Percentiles rank a stretch among this genome's conserved stretches.
Evolutionary conservation across 2,888 invertebrate species (phyloP).

Genomic region (Troides helena): DNA sequence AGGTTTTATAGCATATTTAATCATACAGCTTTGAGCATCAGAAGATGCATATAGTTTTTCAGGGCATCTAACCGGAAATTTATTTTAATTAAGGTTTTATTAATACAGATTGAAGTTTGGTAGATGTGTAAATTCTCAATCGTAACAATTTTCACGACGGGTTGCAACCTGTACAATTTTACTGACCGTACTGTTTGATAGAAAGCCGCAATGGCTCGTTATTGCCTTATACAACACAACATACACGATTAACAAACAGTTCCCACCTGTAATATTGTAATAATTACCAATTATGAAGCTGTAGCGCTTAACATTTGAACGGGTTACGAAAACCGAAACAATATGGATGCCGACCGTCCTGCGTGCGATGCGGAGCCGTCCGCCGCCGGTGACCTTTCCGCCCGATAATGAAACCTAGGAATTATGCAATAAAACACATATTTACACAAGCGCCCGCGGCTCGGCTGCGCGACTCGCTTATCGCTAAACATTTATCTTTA

Average conservation of each 20-base stretch:
- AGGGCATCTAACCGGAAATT: too few species aligned
- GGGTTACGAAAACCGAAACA: conserved; percentile 21
- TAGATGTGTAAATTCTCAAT: not conserved
- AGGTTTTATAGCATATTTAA: not conserved
- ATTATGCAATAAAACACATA: conserved; percentile 50
- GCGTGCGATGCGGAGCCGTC: conserved; percentile 1
- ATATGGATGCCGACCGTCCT: conserved; percentile 25
- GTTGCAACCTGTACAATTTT: not conserved
- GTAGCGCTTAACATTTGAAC: conserved; percentile 21
- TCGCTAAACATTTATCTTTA: conserved; percentile 43
- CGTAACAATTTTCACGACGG: not conserved
- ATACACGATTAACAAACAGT: conserved; percentile 10
- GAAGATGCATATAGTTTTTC: not conserved
- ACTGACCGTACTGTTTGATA: not conserved
- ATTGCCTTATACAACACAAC: conserved; percentile 3
- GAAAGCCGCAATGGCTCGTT: not conserved
- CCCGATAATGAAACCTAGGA: conserved; percentile 38
- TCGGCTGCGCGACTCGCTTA: conserved; percentile 35
- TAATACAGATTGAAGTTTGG: too few species aligned
- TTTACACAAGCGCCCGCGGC: conserved; percentile 42
- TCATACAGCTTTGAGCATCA: not conserved
- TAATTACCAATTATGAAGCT: conserved; percentile 20
- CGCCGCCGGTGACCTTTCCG: conserved; percentile 39
- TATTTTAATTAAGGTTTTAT: too few species aligned
- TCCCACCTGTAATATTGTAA: conserved; percentile 6